Evolutionary conservation across 2,797 vertebrate genomes (phyloP), one percentile per base, ranked within the genome.

Genomic region (Luscinia luscinia): DNA sequence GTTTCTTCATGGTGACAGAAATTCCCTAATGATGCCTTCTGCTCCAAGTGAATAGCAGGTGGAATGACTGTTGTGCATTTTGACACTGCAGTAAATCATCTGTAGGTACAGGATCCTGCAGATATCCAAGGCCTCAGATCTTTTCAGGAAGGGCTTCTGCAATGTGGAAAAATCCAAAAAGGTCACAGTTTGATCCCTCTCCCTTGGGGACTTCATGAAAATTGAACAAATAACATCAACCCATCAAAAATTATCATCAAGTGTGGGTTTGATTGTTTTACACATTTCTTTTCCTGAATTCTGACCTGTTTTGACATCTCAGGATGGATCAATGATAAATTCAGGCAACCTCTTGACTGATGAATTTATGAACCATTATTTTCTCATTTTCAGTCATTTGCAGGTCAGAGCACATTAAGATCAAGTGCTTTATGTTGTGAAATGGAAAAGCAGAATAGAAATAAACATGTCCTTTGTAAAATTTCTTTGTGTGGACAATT

Each of bases 381-480:
- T 72, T 52, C 58, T 72, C 48, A 26, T 85, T 90, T 75, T 74
- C 52, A 73, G 58, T 69, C n/a, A 46, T 62, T 85, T 81, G 69
- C 28, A 46, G 57, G 27, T 86, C 58, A 78, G 73, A 86, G 55
- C 77, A 76, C 16, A 20, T 61, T 81, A 75, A 45, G 34, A 55
- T 48, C 22, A 80, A 57, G 48, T 84, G 30, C 14, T 66, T 76
- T 91, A 78, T 90, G 32, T 90, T 88, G 36, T n/a, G 38, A 90
- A 88, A 73, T 69, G 63, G 66, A 78, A 96, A 90, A 95, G 46
- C 76, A 88, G 54, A 63, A 55, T 21, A 77, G 41, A 93, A 93
- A 81, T 76, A 91, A 93, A 91, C 20, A 27, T 32, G 68, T 4
- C 15, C 13, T 81, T 61, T 41, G 15, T 74, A 72, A 90, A 81